These are phyloP conservation scores for Nesoenas mayeri DNA, from an alignment of 2,113 vertebrate genomes.

Conservation along the genomic window DNA sequence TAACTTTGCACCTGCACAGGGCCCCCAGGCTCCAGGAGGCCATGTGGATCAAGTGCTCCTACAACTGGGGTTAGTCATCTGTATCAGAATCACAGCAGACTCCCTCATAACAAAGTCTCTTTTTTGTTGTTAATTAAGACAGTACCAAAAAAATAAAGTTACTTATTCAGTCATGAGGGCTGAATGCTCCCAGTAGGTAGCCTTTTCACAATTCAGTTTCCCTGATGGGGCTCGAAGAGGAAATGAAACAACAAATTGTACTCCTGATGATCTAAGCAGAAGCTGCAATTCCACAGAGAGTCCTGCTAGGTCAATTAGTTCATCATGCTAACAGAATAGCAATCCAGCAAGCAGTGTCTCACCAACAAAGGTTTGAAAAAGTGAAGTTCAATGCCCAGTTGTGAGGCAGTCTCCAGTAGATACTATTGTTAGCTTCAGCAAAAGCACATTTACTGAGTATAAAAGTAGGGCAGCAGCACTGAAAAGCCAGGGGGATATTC, in stretches of 20 bases:
- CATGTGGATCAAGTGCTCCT: slow-evolving; percentile 55
- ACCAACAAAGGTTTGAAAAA: slow-evolving; percentile 41
- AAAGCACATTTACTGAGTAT: not conserved
- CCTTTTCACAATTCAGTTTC: slow-evolving; percentile 76
- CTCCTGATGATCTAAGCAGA: slow-evolving; percentile 78
- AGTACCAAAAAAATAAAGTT: slow-evolving; percentile 72
- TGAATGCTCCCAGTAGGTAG: slow-evolving; percentile 75
- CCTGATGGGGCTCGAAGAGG: slow-evolving; percentile 72
- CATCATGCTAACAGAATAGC: slow-evolving; percentile 67
- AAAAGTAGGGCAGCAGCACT: not conserved
- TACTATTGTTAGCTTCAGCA: slow-evolving; percentile 27
- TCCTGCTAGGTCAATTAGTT: slow-evolving; percentile 76
- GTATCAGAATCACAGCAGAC: slow-evolving; percentile 65
- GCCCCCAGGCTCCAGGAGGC: slow-evolving; percentile 15
- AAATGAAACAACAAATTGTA: slow-evolving; percentile 81
- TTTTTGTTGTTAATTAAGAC: slow-evolving; percentile 79
- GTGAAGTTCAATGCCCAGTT: slow-evolving; percentile 34
- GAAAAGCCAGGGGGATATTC: not conserved
- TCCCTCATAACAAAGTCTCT: slow-evolving; percentile 67
- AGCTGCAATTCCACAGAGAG: slow-evolving; percentile 66
- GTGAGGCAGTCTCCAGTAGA: slow-evolving; percentile 16
- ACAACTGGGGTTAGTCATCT: slow-evolving; percentile 59
- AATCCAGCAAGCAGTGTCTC: slow-evolving; percentile 57
- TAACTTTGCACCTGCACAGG: slow-evolving; percentile 59
- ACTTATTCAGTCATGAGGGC: slow-evolving; percentile 70